Percentiles rank a stretch among this genome's conserved stretches.
phyloP scores from a whole-genome alignment of 2,888 invertebrate genomes.

The Ceriagrion tenellum region DNA sequence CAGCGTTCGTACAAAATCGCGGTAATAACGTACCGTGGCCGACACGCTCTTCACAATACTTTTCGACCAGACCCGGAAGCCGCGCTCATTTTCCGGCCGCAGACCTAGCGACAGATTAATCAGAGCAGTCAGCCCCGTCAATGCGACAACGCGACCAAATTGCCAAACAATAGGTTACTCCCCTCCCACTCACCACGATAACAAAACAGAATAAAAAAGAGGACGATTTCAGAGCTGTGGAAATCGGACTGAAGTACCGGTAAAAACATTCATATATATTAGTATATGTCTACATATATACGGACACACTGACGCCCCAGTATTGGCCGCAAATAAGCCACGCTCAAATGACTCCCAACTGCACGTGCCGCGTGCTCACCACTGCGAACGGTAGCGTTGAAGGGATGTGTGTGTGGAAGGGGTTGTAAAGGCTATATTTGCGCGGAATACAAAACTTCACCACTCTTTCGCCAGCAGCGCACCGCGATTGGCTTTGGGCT shows the following conservation, averaged over 20 bases:
- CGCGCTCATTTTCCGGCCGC: background rate
- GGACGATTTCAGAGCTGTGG: background rate
- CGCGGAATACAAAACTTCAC: constrained; percentile 33
- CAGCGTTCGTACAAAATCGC: background rate
- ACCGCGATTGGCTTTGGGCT: background rate
- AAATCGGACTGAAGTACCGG: too few relatives aligned
- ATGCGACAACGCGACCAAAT: background rate
- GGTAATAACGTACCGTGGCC: background rate
- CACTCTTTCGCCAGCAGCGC: background rate
- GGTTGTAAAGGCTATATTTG: constrained; percentile 29
- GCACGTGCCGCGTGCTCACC: constrained; percentile 4
- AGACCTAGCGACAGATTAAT: constrained; percentile 8
- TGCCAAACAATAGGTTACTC: background rate
- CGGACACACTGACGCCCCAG: background rate
- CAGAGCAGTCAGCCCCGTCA: constrained; percentile 5
- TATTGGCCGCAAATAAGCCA: constrained; percentile 42
- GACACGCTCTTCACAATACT: background rate
- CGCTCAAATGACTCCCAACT: background rate
- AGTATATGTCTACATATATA: background rate
- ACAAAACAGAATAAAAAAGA: background rate
- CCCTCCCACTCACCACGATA: background rate
- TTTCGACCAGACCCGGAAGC: background rate
- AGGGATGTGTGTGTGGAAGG: background rate
- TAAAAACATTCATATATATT: background rate
- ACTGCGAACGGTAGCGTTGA: background rate